Base-by-base conservation (phyloP, 2,797 vertebrate genomes). In the Hypotaenidia okinawae region DNA sequence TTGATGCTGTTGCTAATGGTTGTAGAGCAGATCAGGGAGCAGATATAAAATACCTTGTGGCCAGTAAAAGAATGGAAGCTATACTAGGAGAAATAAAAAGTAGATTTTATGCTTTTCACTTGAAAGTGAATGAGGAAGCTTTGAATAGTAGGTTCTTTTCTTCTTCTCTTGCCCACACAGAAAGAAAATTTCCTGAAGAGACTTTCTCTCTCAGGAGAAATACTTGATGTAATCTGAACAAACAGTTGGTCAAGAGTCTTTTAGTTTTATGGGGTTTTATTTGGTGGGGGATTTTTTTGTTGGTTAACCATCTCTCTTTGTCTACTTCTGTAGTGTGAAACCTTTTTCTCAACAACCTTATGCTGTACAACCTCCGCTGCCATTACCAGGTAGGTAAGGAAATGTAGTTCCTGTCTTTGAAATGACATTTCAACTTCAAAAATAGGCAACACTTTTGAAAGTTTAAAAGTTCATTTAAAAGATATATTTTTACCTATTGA, bases 271-370 rank as follows among this genome's bases (percentile, higher is more conserved):
- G 47, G 47, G 47, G 25, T 19, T 45, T 57, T n/a, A 22, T 10
- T 47, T 25, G 15, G 45, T 47, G 19, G 9, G 45, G 45, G 21
- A 22, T n/a, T 41, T 55, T 33, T 16, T 11, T 10, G 2, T 63
- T 85, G 66, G 55, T 67, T 90, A 82, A 91, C 39, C 18, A 39
- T 54, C 25, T 80, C 11, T 88, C 72, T 88, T 66, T 91, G 14
- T 97, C 81, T 98, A 47, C 94, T 97, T 96, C 91, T 51, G 14
- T 97, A 99, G 99, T 58, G 98, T 99, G 98, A 99, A 99, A 98
- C 99, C 99, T 95, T 99, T 99, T 97, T 98, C 99, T 96, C 99
- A 99, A 95, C 98, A 99, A 97, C 97, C 98, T 97, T 99, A 99
- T 89, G 72, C 98, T 98, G 98, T 99, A 98, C 99, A 99, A 97